Evolutionary conservation across 2,888 invertebrate species (phyloP).

Genomic region (Noctua comes): DNA sequence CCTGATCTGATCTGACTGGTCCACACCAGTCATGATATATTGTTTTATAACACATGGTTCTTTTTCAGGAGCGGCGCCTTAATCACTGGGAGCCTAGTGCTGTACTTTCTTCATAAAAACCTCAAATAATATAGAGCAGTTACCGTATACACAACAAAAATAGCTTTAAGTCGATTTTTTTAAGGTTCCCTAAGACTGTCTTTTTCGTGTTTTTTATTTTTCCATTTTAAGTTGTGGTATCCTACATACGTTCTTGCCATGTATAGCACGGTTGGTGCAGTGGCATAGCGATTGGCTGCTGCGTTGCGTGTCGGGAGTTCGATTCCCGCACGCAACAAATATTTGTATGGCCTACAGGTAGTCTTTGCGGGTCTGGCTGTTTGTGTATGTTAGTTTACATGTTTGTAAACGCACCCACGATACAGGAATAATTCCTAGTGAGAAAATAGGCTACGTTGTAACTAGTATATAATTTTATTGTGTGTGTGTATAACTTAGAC

Average conservation of each 20-base stretch:
- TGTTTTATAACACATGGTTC: neutral
- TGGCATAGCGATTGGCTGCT: neutral
- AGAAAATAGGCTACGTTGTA: too few relatives aligned
- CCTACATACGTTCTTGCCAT: neutral
- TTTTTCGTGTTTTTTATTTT: neutral
- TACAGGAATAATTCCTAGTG: neutral
- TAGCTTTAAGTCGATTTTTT: too few relatives aligned
- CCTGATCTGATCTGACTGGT: too few relatives aligned
- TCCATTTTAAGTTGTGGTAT: neutral
- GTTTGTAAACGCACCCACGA: neutral
- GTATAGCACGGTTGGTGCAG: neutral
- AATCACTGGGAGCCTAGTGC: slow-evolving; percentile 81
- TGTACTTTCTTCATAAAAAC: slow-evolving; percentile 78
- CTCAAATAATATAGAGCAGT: slow-evolving; percentile 60
- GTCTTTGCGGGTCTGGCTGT: too few relatives aligned
- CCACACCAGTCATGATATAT: too few relatives aligned
- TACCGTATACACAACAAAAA: neutral
- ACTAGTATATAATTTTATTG: too few relatives aligned
- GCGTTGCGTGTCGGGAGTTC: neutral
- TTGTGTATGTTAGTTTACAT: neutral
- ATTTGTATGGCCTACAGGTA: neutral
- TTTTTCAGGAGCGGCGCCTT: slow-evolving; percentile 84
- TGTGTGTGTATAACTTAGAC: neutral
- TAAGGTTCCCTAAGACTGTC: too few relatives aligned
- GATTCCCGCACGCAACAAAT: neutral